phyloP scores from a whole-genome alignment of 2,888 invertebrate species.

The Eristalis intricaria region DNA sequence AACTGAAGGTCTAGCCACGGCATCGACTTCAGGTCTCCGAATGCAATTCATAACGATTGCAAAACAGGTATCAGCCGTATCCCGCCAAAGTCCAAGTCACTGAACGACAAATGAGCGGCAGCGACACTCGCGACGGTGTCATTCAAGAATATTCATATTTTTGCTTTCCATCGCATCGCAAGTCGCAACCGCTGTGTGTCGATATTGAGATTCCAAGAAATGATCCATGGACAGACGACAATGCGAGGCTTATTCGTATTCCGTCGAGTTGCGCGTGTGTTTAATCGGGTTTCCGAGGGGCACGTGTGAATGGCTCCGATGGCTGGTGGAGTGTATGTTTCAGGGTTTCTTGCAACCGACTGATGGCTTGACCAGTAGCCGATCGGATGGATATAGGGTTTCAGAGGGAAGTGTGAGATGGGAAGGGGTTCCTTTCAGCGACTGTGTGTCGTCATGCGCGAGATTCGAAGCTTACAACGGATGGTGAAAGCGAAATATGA shows the following conservation, averaged over 20 bases:
- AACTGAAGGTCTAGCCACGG: neutral
- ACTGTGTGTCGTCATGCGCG: neutral
- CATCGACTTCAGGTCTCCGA: neutral
- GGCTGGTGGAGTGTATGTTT: neutral
- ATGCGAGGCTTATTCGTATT: neutral
- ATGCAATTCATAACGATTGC: neutral
- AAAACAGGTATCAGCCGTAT: neutral
- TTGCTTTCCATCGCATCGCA: neutral
- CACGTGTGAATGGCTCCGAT: neutral
- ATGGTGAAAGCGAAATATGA: no score
- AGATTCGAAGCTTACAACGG: no score
- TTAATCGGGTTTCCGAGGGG: neutral
- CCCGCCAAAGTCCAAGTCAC: neutral
- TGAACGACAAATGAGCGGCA: neutral
- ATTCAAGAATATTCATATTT: neutral
- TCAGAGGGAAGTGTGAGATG: neutral
- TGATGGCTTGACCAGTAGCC: neutral
- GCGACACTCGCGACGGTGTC: neutral
- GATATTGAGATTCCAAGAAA: neutral
- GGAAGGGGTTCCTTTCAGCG: neutral
- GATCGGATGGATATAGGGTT: neutral
- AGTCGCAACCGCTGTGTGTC: neutral
- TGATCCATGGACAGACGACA: neutral
- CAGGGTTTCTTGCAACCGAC: neutral
- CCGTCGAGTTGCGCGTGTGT: neutral